Percentiles rank a stretch among this genome's conserved stretches.
Evolutionary conservation across 2,888 invertebrate species (phyloP).

Genomic region (Prosopocoilus inquinatus): DNA sequence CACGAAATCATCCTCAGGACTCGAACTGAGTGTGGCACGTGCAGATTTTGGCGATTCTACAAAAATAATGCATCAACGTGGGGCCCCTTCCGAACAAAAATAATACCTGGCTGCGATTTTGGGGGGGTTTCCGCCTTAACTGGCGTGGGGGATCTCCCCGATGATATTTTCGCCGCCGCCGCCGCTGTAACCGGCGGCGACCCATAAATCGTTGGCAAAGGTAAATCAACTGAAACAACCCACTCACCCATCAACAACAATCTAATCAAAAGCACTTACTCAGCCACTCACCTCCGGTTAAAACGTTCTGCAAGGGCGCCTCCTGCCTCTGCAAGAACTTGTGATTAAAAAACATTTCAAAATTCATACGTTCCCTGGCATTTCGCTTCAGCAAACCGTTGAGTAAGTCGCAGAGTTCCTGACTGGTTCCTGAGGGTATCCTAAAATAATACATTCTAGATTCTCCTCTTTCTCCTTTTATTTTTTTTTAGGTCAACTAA

Average conservation of each 20-base stretch:
- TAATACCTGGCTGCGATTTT: constrained; percentile 42
- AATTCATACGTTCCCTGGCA: constrained; percentile 92
- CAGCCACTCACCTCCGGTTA: constrained; percentile 24
- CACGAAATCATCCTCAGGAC: constrained; percentile 82
- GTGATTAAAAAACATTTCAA: constrained; percentile 94
- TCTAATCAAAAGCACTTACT: neutral
- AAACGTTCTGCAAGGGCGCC: constrained; percentile 39
- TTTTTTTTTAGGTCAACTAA: constrained; percentile 50
- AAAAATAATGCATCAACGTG: constrained; percentile 17
- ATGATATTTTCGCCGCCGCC: constrained; percentile 19
- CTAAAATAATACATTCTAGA: constrained; percentile 54
- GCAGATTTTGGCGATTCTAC: constrained; percentile 48
- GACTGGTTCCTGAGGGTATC: constrained; percentile 91
- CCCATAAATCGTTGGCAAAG: constrained; percentile 41
- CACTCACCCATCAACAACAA: neutral
- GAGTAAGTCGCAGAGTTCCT: constrained; percentile 83
- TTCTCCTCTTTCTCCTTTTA: too few species aligned
- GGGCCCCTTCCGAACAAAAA: neutral
- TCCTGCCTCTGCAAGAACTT: constrained; percentile 76
- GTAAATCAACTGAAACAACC: constrained; percentile 35
- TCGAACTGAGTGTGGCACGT: constrained; percentile 52
- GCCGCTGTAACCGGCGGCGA: constrained; percentile 33
- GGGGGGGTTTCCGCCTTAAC: constrained; percentile 43
- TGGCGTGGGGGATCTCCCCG: constrained; percentile 38
- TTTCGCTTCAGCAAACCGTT: constrained; percentile 85